These are phyloP conservation scores for Augochlora pura DNA, from an alignment of 1,140 invertebrate genomes.

Conservation along the genomic window DNA sequence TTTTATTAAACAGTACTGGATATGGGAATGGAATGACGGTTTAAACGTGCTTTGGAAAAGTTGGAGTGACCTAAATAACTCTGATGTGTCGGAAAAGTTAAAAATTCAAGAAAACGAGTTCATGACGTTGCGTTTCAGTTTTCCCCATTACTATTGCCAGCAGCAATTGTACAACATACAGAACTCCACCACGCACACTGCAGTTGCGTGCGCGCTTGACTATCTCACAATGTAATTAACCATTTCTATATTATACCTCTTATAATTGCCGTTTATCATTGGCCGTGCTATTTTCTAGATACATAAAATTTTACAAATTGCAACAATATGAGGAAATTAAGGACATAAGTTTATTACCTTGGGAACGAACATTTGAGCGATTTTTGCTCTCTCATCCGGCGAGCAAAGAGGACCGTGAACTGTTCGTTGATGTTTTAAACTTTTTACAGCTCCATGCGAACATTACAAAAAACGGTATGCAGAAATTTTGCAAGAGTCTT, in stretches of 20 bases:
- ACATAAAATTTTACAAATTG: conserved; percentile 69
- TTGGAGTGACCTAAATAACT: conserved; percentile 58
- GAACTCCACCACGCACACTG: conserved; percentile 82
- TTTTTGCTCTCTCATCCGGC: conserved; percentile 83
- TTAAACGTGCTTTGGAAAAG: conserved; percentile 67
- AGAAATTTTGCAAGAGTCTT: not conserved
- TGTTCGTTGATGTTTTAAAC: conserved; percentile 81
- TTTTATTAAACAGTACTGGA: conserved; percentile 73
- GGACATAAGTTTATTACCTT: conserved; percentile 80
- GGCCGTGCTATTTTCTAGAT: conserved; percentile 54
- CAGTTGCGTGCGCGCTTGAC: conserved; percentile 80
- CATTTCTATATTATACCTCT: not conserved
- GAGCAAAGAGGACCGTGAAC: conserved; percentile 81
- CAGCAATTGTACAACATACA: conserved; percentile 82
- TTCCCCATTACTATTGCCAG: conserved; percentile 77
- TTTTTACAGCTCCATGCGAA: conserved; percentile 80
- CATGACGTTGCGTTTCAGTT: conserved; percentile 76
- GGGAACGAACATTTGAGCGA: conserved; percentile 81
- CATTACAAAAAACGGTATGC: conserved; percentile 56
- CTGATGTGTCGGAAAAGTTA: conserved; percentile 64
- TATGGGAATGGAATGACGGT: conserved; percentile 79
- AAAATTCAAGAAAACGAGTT: conserved; percentile 79
- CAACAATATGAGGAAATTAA: conserved; percentile 61
- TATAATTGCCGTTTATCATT: not conserved
- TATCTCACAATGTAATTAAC: conserved; percentile 81